Conservation (phyloP, 2,888 invertebrate genomes). For the Leucania comma region DNA sequence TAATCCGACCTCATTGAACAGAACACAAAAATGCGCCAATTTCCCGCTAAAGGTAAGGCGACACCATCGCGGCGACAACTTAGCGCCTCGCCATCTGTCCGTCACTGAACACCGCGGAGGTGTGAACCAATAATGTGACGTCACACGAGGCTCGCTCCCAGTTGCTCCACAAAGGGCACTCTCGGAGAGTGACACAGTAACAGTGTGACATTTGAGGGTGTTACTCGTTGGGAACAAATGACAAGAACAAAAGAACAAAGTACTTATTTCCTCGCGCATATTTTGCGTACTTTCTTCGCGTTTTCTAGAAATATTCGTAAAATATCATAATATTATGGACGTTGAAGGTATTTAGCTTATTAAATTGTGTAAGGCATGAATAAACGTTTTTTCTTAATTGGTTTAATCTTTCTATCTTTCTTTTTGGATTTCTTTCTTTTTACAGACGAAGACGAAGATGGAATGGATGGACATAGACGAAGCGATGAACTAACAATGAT, state of each 20-base stretch:
- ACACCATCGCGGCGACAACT: slow-evolving; percentile 23
- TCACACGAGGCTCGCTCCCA: slow-evolving; percentile 39
- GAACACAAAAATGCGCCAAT: slow-evolving; percentile 46
- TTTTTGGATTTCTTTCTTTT: too few relatives aligned
- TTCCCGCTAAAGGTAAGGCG: slow-evolving; percentile 44
- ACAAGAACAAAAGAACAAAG: slow-evolving; percentile 14
- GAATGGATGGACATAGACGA: too few relatives aligned
- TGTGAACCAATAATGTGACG: slow-evolving; percentile 64
- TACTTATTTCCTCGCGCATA: background rate
- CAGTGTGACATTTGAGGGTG: too few relatives aligned
- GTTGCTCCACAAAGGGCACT: slow-evolving; percentile 8
- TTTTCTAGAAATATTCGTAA: background rate
- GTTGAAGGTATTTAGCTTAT: too few relatives aligned
- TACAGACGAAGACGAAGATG: too few relatives aligned
- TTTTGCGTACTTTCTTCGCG: background rate
- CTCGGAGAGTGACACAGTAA: background rate
- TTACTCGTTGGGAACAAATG: too few relatives aligned
- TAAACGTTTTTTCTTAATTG: background rate
- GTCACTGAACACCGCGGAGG: slow-evolving; percentile 61
- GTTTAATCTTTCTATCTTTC: too few relatives aligned
- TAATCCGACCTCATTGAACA: slow-evolving; percentile 37
- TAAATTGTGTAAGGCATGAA: too few relatives aligned
- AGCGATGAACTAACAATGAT: too few relatives aligned
- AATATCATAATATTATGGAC: background rate
- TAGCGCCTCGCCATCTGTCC: slow-evolving; percentile 44